Evolutionary conservation across 1,140 invertebrate genomes (phyloP), one percentile per base, ranked within the genome.

Genomic region (Achroia grisella): DNA sequence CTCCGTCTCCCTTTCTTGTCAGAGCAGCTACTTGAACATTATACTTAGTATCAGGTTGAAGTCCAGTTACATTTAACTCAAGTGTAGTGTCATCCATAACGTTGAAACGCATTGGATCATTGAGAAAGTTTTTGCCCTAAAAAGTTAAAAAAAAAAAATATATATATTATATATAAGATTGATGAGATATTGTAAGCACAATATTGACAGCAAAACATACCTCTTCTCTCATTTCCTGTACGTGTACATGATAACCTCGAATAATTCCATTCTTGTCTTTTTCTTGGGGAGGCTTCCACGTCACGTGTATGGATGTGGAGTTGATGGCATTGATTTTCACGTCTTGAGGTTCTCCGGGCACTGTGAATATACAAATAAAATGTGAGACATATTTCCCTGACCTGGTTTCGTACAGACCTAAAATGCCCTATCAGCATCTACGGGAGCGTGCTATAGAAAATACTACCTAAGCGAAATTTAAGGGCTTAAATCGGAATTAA

Each of bases 221-320:
- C 89, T 95, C 92, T 68, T 95, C 92, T 66, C 93, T 90, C 8
- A 95, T 90, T 90, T 98, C 97, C 79, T 97, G 95, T 1, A 97
- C 93, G 74, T 98, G 95, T 39, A 99, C 94, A 68, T 98, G 97
- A 84, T 98, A 99, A 2, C 97, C 97, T 27, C 96, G 90, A 56
- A 99, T 98, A 39, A 98, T 93, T n/a, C 97, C 97, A 81, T 98
- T 97, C 48, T 94, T 92, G 58, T 98, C 95, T 67, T 95, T 95
- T 49, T 93, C 91, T 40, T 90, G 88, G 0, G 97, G 97, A 0
- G 95, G 93, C 68, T 94, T 93, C 97, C 97, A 99, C 36, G 91
- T 89, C 6, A 98, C 96, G 65, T 92, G 91, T 57, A 99, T 93
- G 4, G 95, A 91, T 1, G 97, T 98, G 0, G 97, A 98, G 87